These are phyloP conservation scores for Eulithis testata DNA, from an alignment of 2,888 invertebrate genomes.

Conservation along the genomic window DNA sequence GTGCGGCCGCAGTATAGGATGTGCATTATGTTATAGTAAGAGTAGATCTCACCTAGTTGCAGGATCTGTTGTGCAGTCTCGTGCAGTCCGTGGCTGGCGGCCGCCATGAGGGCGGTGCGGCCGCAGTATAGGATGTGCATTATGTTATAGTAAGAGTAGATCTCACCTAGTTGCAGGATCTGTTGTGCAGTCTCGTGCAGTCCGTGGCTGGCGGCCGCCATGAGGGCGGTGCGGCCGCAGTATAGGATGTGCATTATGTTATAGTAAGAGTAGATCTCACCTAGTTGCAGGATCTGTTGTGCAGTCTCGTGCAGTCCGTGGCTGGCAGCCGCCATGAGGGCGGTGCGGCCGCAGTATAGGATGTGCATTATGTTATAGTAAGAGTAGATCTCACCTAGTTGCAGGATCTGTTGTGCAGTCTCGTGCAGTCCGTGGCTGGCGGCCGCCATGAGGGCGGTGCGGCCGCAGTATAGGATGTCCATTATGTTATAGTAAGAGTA, in stretches of 20 bases:
- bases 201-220: constrained; percentile 91
- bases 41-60: constrained; percentile 81
- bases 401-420: constrained; percentile 88
- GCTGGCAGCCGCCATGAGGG: constrained; percentile 92
- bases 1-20: constrained; percentile 87
- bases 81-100: constrained; percentile 88
- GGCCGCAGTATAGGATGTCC: too few relatives aligned
- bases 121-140: too few relatives aligned
- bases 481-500: too few relatives aligned
- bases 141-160: too few relatives aligned
- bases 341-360: constrained; percentile 86
- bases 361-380: too few relatives aligned
- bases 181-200: constrained; percentile 87
- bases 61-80: constrained; percentile 89
- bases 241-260: too few relatives aligned
- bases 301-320: constrained; percentile 88
- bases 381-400: constrained; percentile 78
- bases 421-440: constrained; percentile 88
- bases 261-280: constrained; percentile 52
- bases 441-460: constrained; percentile 92
- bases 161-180: constrained; percentile 87
- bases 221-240: constrained; percentile 88
- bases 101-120: constrained; percentile 91
- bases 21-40: too few relatives aligned
- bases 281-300: constrained; percentile 88